Evolutionary conservation across 2,888 invertebrate species (phyloP).

Genomic region (Nesidiocoris tenuis): DNA sequence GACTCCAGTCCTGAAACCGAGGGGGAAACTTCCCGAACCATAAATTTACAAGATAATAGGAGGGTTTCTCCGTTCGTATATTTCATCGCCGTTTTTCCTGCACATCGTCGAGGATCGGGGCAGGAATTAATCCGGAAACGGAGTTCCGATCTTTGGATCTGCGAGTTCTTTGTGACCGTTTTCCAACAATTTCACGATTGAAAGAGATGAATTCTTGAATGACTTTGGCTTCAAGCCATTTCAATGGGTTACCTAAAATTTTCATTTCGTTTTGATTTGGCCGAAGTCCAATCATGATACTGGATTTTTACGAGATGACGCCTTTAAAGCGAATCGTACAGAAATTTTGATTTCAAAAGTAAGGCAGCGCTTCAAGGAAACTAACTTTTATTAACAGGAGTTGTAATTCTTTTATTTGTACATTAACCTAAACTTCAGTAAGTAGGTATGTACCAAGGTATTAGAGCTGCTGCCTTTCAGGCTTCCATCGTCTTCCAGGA

Average conservation of each 20-base stretch:
- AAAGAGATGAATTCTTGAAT: background rate
- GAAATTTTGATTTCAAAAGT: too few species aligned
- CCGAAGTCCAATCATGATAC: background rate
- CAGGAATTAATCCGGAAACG: background rate
- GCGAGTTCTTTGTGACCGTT: background rate
- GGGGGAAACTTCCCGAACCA: background rate
- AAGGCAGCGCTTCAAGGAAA: too few species aligned
- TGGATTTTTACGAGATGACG: too few species aligned
- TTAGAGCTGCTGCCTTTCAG: too few species aligned
- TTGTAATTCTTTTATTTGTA: too few species aligned
- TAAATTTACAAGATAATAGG: background rate
- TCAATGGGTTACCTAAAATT: background rate
- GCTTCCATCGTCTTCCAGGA: too few species aligned
- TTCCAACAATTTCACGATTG: background rate
- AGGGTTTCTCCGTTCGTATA: background rate
- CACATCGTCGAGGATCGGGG: background rate
- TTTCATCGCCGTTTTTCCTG: background rate
- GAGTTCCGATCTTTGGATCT: background rate
- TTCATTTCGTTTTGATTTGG: background rate
- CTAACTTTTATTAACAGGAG: too few species aligned
- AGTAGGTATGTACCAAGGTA: too few species aligned
- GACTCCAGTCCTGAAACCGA: background rate
- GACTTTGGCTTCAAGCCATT: background rate
- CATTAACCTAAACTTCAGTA: too few species aligned
- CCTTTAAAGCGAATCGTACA: too few species aligned